Evolutionary conservation across 2,888 invertebrate species (phyloP), one percentile per base, ranked within the genome.

Genomic region (Parapristionchus giblindavisi): DNA sequence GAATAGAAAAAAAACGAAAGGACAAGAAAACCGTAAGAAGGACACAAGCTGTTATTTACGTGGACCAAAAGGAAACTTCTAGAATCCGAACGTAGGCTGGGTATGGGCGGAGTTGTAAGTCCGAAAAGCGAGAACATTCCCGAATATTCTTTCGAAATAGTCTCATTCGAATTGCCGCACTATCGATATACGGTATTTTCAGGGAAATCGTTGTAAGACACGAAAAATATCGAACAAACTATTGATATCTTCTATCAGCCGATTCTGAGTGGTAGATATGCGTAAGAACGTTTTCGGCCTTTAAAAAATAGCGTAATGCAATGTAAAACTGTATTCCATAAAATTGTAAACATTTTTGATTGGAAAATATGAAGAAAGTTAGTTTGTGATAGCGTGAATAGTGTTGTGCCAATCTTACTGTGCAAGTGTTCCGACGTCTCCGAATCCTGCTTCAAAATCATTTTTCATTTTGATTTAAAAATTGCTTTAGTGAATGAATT

Each of bases 61-160:
- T 2, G 36, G 3, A 24, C 24, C 4, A n/a, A 21, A 65, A 21
- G 27, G n/a, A 52, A 68, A 52, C 4, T 0, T 36, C 52, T 24
- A 36, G 34, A 52, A 68, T 2, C 24, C 24, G 1, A 65, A 17
- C n/a, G 34, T 4, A 32, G 24, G 14, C 34, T 8, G 11, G 27
- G 21, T 40, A 24, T 56, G 14, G 2, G 11, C 8, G 51, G 51
- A 21, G 36, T 21, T n/a, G 3, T 5, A 21, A 17, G 29, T 3
- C 40, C 36, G 36, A 61, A 24, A n/a, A 14, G 14, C 68, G 14
- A 32, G 68, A 65, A 65, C 14, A 27, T 71, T 58, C 58, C 56
- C 32, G 71, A 56, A 71, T 56, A 4, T 71, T 56, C 71, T 3
- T 34, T n/a, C 65, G 43, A 48, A 65, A 32, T 43, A 52, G 36